phyloP scores from a whole-genome alignment of 2,113 vertebrate species.

The Electrona antarctica region DNA sequence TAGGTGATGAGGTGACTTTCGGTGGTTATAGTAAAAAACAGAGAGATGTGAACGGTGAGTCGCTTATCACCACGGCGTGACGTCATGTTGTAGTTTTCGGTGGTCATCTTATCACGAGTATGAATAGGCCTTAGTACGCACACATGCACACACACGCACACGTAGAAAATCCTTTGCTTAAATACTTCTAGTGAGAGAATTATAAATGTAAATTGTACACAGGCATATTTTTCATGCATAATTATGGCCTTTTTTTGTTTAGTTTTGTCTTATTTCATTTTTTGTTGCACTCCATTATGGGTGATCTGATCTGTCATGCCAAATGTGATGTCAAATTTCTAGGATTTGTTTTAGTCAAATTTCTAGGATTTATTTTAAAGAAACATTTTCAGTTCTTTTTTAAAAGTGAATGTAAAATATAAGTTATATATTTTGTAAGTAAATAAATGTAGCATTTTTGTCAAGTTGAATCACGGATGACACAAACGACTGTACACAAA shows the following conservation, averaged over 20 bases:
- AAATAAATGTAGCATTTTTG: slow-evolving; percentile 68
- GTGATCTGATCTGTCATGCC: slow-evolving; percentile 28
- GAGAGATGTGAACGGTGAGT: too few species aligned
- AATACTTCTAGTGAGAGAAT: too few species aligned
- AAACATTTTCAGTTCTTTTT: slow-evolving; percentile 42
- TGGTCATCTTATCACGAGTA: too few species aligned
- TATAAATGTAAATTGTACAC: slow-evolving; percentile 19
- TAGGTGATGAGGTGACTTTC: too few species aligned
- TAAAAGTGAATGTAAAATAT: slow-evolving; percentile 58
- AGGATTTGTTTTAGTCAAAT: slow-evolving; percentile 40
- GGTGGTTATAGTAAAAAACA: too few species aligned
- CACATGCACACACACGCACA: too few species aligned
- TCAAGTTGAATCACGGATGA: slow-evolving; percentile 42
- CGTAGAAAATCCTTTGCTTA: too few species aligned
- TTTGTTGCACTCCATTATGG: slow-evolving; percentile 46
- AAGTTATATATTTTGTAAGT: slow-evolving; percentile 52
- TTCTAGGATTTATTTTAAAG: too few species aligned
- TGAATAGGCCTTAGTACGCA: too few species aligned
- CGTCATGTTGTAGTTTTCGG: too few species aligned
- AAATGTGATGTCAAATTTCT: slow-evolving; percentile 25
- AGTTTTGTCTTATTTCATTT: slow-evolving; percentile 39
- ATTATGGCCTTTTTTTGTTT: slow-evolving; percentile 36
- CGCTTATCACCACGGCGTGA: too few species aligned
- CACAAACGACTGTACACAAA: slow-evolving; percentile 30
- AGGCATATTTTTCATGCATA: slow-evolving; percentile 31